Percentiles rank a stretch among this genome's conserved stretches.
Evolutionary conservation across 2,797 vertebrate species (phyloP).

Genomic region (Vultur gryphus): DNA sequence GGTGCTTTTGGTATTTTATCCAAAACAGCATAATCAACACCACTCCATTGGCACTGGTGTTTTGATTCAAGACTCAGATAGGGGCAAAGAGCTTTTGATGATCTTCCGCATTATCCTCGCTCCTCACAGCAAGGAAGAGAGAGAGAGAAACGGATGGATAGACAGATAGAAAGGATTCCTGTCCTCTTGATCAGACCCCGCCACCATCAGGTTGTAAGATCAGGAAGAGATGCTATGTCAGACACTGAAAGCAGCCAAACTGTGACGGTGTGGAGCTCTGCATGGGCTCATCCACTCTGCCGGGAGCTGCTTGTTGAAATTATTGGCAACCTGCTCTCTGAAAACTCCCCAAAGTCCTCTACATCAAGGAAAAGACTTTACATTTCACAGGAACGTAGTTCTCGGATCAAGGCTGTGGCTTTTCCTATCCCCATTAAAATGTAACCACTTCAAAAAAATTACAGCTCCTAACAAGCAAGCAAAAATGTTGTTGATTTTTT

Average conservation of each 20-base stretch:
- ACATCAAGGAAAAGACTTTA: not conserved
- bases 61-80: not conserved
- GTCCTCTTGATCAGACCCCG: not conserved
- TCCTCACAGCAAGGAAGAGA: not conserved
- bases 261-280: accelerated
- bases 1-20: not conserved
- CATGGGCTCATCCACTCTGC: not conserved
- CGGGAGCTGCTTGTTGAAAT: not conserved
- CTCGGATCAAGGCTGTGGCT: not conserved
- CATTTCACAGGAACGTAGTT: not conserved
- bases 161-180: not conserved
- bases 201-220: not conserved
- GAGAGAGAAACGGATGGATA: accelerated
- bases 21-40: not conserved
- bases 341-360: not conserved
- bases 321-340: not conserved
- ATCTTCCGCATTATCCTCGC: accelerated
- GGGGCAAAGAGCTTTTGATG: not conserved
- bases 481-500: not conserved
- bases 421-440: not conserved
- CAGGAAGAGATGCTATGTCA: not conserved
- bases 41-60: accelerated
- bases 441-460: not conserved
- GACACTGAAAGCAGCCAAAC: not conserved
- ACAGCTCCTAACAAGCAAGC: not conserved